Conservation (phyloP, 1,140 invertebrate genomes). For the Ridgeia piscesae region DNA sequence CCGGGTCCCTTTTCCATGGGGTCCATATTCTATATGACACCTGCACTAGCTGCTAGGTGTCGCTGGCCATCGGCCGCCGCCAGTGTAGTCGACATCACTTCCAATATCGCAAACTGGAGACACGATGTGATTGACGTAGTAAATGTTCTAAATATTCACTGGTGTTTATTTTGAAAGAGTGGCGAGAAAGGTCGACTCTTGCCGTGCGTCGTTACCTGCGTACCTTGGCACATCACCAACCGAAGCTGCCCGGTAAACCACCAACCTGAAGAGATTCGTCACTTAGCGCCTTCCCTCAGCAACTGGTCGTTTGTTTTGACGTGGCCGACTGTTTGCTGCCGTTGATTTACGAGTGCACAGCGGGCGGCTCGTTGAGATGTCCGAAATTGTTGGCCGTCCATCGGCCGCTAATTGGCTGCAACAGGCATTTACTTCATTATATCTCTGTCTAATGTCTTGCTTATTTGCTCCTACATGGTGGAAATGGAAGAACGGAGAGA, state of each 20-base stretch:
- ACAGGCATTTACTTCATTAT: neutral
- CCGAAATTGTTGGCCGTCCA: neutral
- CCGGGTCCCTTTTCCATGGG: too few species aligned
- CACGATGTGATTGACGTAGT: too few species aligned
- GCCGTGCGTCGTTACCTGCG: too few species aligned
- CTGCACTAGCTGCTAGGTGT: too few species aligned
- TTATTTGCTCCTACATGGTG: neutral
- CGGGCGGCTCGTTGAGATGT: neutral
- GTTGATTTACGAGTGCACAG: neutral
- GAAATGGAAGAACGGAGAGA: too few species aligned
- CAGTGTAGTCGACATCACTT: too few species aligned
- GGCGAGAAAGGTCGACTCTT: neutral
- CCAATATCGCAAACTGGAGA: too few species aligned
- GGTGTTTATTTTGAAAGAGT: neutral
- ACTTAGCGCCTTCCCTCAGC: neutral
- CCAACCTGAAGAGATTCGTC: neutral
- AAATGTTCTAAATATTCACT: neutral
- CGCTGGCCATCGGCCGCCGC: too few species aligned
- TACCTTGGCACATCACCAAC: too few species aligned
- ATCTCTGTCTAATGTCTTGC: neutral
- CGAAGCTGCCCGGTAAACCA: neutral
- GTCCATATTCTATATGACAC: too few species aligned
- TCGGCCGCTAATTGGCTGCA: neutral
- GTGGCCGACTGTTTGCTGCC: neutral
- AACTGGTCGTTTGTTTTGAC: neutral